phyloP scores from a whole-genome alignment of 1,140 invertebrate genomes.

The Zaprionus taronus region DNA sequence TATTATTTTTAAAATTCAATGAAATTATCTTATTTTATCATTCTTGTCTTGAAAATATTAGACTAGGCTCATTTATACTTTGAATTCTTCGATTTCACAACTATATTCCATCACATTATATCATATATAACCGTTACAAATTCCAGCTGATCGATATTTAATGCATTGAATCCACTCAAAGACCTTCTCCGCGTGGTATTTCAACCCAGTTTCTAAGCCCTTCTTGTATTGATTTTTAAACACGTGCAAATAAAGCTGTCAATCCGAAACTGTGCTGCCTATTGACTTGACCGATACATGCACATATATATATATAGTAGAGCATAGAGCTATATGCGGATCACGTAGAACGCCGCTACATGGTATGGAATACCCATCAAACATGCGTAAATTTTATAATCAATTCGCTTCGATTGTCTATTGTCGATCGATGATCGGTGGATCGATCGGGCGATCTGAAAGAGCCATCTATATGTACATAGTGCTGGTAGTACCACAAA shows the following conservation, averaged over 20 bases:
- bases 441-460: constrained; percentile 28
- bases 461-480: constrained; percentile 24
- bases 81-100: too few relatives aligned
- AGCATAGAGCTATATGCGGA: constrained; percentile 33
- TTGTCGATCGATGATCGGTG: constrained; percentile 52
- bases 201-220: constrained; percentile 19
- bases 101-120: too few relatives aligned
- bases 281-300: constrained; percentile 9
- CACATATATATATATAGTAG: constrained; percentile 2
- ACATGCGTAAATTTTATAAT: constrained; percentile 82
- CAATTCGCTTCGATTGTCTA: constrained; percentile 62
- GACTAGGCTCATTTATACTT: too few relatives aligned
- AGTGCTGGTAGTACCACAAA: background rate
- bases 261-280: constrained; percentile 17
- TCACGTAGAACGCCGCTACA: constrained; percentile 53
- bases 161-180: background rate
- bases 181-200: background rate
- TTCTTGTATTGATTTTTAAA: constrained; percentile 19
- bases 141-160: background rate
- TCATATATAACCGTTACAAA: background rate
- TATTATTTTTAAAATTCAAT: too few relatives aligned
- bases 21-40: too few relatives aligned
- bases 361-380: constrained; percentile 50
- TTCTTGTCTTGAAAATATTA: too few relatives aligned
- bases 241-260: constrained; percentile 8